These are phyloP conservation scores for Drosophila quinaria DNA, from an alignment of 2,888 invertebrate genomes.

Conservation along the genomic window DNA sequence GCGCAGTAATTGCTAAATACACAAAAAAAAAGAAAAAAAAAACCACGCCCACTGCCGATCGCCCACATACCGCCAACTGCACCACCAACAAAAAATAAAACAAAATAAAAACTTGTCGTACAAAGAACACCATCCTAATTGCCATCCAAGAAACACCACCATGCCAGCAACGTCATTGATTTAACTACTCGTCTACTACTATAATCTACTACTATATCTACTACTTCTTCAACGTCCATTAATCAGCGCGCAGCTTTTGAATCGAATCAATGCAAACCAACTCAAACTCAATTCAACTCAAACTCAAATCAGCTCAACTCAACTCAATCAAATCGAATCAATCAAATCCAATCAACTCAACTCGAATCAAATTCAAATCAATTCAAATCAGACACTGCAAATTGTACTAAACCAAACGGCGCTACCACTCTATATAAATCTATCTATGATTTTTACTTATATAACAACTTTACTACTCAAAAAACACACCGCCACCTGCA, in stretches of 20 bases:
- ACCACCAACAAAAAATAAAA: slow-evolving; percentile 56
- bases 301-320: slow-evolving; percentile 28
- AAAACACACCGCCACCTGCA: slow-evolving; percentile 52
- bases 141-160: slow-evolving; percentile 62
- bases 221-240: slow-evolving; percentile 41
- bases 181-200: slow-evolving; percentile 18
- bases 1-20: slow-evolving; percentile 33
- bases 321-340: slow-evolving; percentile 20
- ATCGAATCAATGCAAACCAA: slow-evolving; percentile 52
- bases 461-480: slow-evolving; percentile 36
- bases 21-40: slow-evolving; percentile 15
- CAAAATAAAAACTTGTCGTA: slow-evolving; percentile 14
- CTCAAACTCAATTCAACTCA: not conserved
- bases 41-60: slow-evolving; percentile 38
- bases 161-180: slow-evolving; percentile 48
- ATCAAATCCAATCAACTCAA: slow-evolving; percentile 35
- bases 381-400: slow-evolving; percentile 57
- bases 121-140: slow-evolving; percentile 50
- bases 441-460: slow-evolving; percentile 46
- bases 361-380: slow-evolving; percentile 26
- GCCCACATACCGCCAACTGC: slow-evolving; percentile 46
- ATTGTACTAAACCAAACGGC: slow-evolving; percentile 64
- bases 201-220: slow-evolving; percentile 14
- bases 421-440: slow-evolving; percentile 59
- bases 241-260: slow-evolving; percentile 54